Conservation (phyloP, 1,140 invertebrate genomes). For the Drosophila parvula region DNA sequence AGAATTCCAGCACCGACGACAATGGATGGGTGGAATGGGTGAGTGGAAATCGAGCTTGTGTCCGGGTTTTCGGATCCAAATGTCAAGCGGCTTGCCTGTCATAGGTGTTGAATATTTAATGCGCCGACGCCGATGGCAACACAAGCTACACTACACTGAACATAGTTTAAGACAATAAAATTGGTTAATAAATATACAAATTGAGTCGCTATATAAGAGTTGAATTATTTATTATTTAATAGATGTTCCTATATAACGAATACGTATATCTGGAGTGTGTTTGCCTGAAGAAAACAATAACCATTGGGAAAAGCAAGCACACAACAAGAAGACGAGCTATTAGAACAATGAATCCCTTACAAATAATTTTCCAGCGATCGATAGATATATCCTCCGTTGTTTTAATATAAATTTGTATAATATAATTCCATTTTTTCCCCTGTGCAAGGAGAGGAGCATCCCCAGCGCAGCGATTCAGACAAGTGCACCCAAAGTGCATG, state of each 20-base stretch:
- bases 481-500: conserved; percentile 74
- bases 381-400: too few relatives aligned
- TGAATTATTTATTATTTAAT: too few relatives aligned
- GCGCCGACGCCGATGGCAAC: conserved; percentile 39
- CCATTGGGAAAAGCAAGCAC: not conserved
- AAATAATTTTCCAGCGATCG: too few relatives aligned
- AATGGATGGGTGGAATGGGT: not conserved
- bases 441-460: conserved; percentile 11
- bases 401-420: not conserved
- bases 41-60: not conserved
- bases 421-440: not conserved
- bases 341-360: too few relatives aligned
- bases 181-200: not conserved
- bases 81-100: conserved; percentile 55
- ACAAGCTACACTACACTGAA: conserved; percentile 4
- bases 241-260: too few relatives aligned
- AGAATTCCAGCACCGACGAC: conserved; percentile 3
- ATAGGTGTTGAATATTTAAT: conserved; percentile 78
- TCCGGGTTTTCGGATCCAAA: conserved; percentile 22
- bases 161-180: not conserved
- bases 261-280: too few relatives aligned
- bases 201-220: not conserved
- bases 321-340: not conserved
- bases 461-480: conserved; percentile 34
- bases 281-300: not conserved